Evolutionary conservation across 2,797 vertebrate genomes (phyloP), one percentile per base, ranked within the genome.

Genomic region (Melanotaenia boesemani): DNA sequence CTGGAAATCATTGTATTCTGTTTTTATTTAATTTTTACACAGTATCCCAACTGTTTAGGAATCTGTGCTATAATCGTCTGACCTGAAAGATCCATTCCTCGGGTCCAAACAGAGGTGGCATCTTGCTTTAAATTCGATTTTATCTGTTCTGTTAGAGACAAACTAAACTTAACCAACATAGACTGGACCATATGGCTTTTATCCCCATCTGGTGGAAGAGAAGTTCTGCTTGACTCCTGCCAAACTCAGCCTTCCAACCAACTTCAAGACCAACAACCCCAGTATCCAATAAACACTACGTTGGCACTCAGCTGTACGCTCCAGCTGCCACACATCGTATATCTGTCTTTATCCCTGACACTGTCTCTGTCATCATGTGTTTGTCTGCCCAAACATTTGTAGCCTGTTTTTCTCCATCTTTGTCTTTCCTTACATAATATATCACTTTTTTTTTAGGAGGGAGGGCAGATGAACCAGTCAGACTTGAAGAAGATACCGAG

Each of bases 91-190:
- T 6, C 7, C 8, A 6, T 32, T 1, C 36, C 36, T 36, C 36
- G 4, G 36, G 36, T 5, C 36, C 36, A 36, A 9, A 1, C 36
- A 36, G 80, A 92, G 84, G 88, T 87, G 87, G 82, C 87, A 2
- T 37, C 58, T 74, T 76, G 67, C 69, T 81, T 77, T 81, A 63
- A 77, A 70, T 81, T 85, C 85, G 86, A 66, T 86, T 87, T 87
- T 82, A 69, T 90, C 81, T 74, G 20, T 67, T 57, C 66, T 72
- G 76, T 76, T 67, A 59, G 37, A 67, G 66, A 28, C 41, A 76
- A 59, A 69, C 68, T 63, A 70, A 74, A 74, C 67, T 63, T 46
- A 50, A 76, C 44, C 7, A 1, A 12, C 58, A 57, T 2, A n/a
- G 50, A 59, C 55, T 6, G 32, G 59, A 72, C 76, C 75, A 80